These are phyloP conservation scores for Pyxicephalus adspersus DNA, from an alignment of 2,113 vertebrate genomes.

Conservation along the genomic window DNA sequence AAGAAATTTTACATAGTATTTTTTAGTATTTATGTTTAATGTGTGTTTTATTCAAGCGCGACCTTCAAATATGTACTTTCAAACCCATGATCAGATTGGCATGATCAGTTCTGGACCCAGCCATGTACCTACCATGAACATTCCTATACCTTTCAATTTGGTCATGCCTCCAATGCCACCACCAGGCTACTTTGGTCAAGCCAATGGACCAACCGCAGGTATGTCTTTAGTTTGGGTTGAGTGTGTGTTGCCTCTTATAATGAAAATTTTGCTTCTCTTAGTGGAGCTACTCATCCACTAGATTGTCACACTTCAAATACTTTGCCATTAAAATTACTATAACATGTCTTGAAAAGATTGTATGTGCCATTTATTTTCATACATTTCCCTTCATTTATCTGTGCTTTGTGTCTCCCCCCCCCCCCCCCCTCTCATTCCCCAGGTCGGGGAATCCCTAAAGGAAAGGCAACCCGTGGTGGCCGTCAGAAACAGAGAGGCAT, in stretches of 20 bases:
- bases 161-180: constrained; percentile 98
- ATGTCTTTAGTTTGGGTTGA: not conserved
- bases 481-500: constrained; percentile 88
- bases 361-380: not conserved
- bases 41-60: constrained; percentile 72
- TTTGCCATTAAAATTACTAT: too few relatives aligned
- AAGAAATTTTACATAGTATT: too few relatives aligned
- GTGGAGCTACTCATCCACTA: too few relatives aligned
- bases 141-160: constrained; percentile 96
- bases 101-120: constrained; percentile 93
- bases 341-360: too few relatives aligned
- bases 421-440: not conserved
- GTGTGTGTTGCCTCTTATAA: not conserved
- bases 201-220: constrained; percentile 91
- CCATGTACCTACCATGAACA: constrained; percentile 93
- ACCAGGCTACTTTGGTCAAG: constrained; percentile 89
- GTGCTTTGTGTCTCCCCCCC: too few relatives aligned
- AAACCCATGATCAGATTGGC: constrained; percentile 97
- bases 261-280: too few relatives aligned
- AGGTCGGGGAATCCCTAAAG: constrained; percentile 91
- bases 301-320: too few relatives aligned
- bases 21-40: not conserved
- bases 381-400: not conserved
- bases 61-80: constrained; percentile 97
- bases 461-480: constrained; percentile 85